Evolutionary conservation across 2,797 vertebrate species (phyloP).

Genomic region (Melanogrammus aeglefinus): DNA sequence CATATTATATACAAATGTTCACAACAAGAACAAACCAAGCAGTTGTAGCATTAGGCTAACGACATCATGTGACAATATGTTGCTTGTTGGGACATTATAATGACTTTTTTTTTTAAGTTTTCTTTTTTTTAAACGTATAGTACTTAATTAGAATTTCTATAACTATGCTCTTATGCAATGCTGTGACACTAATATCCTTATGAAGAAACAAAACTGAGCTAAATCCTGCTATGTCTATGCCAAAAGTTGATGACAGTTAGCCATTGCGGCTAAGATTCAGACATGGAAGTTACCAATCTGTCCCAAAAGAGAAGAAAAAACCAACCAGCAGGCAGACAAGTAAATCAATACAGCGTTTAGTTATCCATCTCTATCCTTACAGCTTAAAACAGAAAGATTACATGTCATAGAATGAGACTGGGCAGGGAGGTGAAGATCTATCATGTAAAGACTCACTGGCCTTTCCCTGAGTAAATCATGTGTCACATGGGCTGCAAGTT

Average conservation of each 20-base stretch:
- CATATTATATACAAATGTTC: not conserved
- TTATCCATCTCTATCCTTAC: constrained; percentile 81
- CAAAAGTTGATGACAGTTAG: constrained; percentile 25
- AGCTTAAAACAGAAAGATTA: constrained; percentile 83
- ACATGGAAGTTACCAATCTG: constrained; percentile 58
- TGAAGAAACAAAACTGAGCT: not conserved
- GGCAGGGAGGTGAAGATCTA: constrained; percentile 72
- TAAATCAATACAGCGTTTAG: constrained; percentile 80
- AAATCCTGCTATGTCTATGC: not conserved
- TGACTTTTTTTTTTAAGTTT: not conserved
- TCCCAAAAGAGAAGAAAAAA: constrained; percentile 37
- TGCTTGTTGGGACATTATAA: not conserved
- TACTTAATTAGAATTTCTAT: not conserved
- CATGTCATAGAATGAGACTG: constrained; percentile 76
- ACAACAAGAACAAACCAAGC: not conserved
- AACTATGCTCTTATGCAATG: not conserved
- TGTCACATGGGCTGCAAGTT: constrained; percentile 78
- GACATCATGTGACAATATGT: not conserved
- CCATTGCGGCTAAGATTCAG: constrained; percentile 62
- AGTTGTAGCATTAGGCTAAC: not conserved
- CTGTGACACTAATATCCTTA: not conserved
- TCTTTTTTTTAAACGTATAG: not conserved
- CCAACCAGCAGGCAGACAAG: constrained; percentile 61
- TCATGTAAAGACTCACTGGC: constrained; percentile 76
- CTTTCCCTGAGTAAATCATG: constrained; percentile 82